A percentile compares a stretch with the other conserved stretches of the same genome.
phyloP scores from a whole-genome alignment of 2,888 invertebrate genomes.

The Eumerus sabulonum region DNA sequence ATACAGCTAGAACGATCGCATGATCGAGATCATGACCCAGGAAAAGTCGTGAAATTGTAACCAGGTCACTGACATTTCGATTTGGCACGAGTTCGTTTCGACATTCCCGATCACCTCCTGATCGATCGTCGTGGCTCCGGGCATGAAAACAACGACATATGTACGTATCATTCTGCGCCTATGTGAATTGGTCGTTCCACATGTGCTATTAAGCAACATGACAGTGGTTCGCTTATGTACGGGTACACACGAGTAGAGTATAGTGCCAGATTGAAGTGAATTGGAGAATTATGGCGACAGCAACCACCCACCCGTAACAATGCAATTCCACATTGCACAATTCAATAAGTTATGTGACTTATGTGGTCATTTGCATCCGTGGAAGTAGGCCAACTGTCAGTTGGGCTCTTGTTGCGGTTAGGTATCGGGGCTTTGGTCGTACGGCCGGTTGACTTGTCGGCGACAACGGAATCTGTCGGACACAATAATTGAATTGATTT shows the following conservation, averaged over 20 bases:
- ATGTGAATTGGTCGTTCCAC: constrained; percentile 16
- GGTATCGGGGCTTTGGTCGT: constrained; percentile 9
- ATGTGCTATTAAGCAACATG: constrained; percentile 53
- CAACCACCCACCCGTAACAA: constrained; percentile 65
- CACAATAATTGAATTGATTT: constrained; percentile 44
- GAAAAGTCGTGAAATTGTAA: constrained; percentile 77
- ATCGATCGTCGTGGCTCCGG: constrained; percentile 11
- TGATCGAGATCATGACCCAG: constrained; percentile 77
- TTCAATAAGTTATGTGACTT: constrained; percentile 65
- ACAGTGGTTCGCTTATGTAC: background rate
- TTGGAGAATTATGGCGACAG: constrained; percentile 53
- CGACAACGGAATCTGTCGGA: constrained; percentile 25
- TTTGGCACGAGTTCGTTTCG: constrained; percentile 63
- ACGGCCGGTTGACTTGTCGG: constrained; percentile 22
- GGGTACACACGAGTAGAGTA: constrained; percentile 1
- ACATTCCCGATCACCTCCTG: constrained; percentile 55
- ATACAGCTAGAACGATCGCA: constrained; percentile 48
- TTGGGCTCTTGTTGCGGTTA: constrained; percentile 45
- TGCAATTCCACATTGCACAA: constrained; percentile 60
- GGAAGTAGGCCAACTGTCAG: constrained; percentile 66
- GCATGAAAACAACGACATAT: no score
- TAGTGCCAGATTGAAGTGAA: constrained; percentile 32
- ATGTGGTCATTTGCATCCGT: constrained; percentile 65
- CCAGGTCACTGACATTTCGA: constrained; percentile 67
- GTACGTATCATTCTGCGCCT: background rate